Evolutionary conservation across 2,797 vertebrate genomes (phyloP).

Genomic region (Rousettus madagascariensis): DNA sequence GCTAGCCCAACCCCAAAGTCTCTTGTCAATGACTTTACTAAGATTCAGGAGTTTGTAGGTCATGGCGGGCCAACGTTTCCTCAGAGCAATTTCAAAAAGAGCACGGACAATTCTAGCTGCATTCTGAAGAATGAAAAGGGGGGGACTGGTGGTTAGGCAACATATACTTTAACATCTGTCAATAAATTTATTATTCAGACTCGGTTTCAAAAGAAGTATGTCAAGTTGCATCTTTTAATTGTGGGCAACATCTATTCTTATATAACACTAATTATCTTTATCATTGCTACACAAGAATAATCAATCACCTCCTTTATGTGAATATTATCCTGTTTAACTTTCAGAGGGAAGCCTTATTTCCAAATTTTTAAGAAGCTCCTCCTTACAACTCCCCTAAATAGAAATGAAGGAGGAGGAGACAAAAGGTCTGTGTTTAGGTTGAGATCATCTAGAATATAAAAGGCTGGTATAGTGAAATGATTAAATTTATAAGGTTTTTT

Average conservation of each 20-base stretch:
- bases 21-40: conserved; percentile 97
- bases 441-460: not conserved
- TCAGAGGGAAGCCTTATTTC: not conserved
- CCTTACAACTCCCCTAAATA: not conserved
- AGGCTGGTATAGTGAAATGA: not conserved
- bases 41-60: conserved; percentile 96
- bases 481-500: not conserved
- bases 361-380: not conserved
- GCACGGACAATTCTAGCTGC: conserved; percentile 97
- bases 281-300: conserved; percentile 7
- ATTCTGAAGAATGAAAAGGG: conserved; percentile 87
- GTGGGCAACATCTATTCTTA: not conserved
- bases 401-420: not conserved
- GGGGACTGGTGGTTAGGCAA: not conserved
- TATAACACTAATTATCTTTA: not conserved
- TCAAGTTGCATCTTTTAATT: not conserved
- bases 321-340: not conserved
- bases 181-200: conserved; percentile 30
- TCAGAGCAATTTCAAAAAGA: conserved; percentile 96
- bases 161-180: conserved; percentile 12
- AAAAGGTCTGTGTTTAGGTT: not conserved
- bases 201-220: not conserved
- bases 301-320: not conserved
- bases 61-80: conserved; percentile 97
- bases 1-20: conserved; percentile 95